Percentiles rank a stretch among this genome's conserved stretches.
Evolutionary conservation across 2,888 invertebrate genomes (phyloP).

Genomic region (Gonocerus acuteangulatus): DNA sequence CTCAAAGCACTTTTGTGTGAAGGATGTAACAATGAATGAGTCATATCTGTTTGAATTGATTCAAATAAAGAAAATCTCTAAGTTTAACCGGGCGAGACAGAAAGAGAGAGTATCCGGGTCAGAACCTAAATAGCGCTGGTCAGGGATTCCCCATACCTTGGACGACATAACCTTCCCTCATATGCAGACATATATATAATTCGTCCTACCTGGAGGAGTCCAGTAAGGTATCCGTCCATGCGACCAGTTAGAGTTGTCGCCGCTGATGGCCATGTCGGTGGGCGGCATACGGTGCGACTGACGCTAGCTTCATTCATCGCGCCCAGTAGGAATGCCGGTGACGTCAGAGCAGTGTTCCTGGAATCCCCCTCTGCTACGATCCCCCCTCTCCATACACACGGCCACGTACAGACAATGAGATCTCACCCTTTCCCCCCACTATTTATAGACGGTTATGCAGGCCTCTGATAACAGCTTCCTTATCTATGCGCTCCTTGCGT

Average conservation of each 20-base stretch:
- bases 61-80: no score
- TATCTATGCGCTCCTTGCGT: no score
- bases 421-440: not conserved
- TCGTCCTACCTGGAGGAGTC: conserved; percentile 30
- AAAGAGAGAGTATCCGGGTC: no score
- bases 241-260: conserved; percentile 31
- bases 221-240: conserved; percentile 31
- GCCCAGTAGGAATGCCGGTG: not conserved
- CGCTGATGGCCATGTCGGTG: not conserved
- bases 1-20: no score
- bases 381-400: not conserved
- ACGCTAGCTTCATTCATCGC: conserved; percentile 2
- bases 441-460: conserved; percentile 7
- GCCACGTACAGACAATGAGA: conserved; percentile 3
- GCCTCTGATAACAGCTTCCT: not conserved
- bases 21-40: no score
- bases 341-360: conserved; percentile 5
- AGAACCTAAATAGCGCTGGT: no score
- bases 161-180: no score
- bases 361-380: not conserved
- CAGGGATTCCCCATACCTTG: no score
- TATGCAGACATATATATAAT: not conserved
- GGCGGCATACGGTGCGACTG: not conserved
- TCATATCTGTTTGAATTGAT: no score
- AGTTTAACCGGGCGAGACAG: no score